Evolutionary conservation across 2,888 invertebrate species (phyloP), one percentile per base, ranked within the genome.

Genomic region (Agonum fuliginosum): DNA sequence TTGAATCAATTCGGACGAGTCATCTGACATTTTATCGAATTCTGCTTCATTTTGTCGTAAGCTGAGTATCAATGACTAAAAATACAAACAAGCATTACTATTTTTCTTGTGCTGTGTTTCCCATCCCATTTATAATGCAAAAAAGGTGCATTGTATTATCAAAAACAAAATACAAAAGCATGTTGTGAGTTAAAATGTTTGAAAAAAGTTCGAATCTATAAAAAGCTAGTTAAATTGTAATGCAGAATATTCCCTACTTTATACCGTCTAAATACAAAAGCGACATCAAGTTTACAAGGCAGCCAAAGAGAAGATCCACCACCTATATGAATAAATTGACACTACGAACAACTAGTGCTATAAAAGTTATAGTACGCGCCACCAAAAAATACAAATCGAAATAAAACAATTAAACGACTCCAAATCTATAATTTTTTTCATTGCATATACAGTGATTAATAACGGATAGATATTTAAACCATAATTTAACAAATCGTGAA

Each of bases 1-100:
- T 83, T 96, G 95, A 78, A 94, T 92, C 12, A 97, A 88, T 83
- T 97, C 96, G 51, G 94, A 93, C 20, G 95, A 94, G 82, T 95
- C 94, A 81, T 96, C 95, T 78, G 93, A 93, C 85, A 96, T 89
- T 87, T 95, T 94, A 84, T 97, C 96, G 80, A 96, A 93, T 82
- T 96, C 95, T 14, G 92, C 91, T 87, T 97, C 96, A 80, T 95
- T 94, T 85, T 95, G 94, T 82, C 93, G 92, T 80, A 96, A 88
- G 84, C 91, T 94, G 83, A 92, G 90, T 81, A 94, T 90, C 82
- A 97, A 90, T 71, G 93, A 91, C 93, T 95, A 89, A 69, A 87
- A 86, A 80, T 83, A 65, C 58, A 54, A 27, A 27, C 4, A 27
- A 30, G 30, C 4, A 62, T 62, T 62, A 62, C 5, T 12, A n/a